phyloP scores from a whole-genome alignment of 35 echinoderm and acorn worm species.

The Ophiothrix spiculata region DNA sequence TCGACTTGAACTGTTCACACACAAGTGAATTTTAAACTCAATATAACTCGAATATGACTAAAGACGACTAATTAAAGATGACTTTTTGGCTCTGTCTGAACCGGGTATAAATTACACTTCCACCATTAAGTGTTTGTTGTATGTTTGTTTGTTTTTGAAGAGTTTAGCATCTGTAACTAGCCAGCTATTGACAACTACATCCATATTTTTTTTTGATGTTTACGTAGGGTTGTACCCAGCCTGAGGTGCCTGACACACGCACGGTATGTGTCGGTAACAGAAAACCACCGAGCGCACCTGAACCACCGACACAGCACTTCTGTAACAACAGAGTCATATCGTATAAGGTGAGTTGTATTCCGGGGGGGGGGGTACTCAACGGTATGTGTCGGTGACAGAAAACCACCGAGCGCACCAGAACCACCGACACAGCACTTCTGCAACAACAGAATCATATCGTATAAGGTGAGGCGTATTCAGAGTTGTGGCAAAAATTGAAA shows the following conservation, averaged over 20 bases:
- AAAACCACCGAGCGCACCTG: neutral
- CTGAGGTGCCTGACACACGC: neutral
- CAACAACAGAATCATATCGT: conserved; percentile 85
- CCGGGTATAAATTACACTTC: too few relatives aligned
- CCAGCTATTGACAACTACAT: too few relatives aligned
- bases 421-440: conserved; percentile 49
- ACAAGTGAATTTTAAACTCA: too few relatives aligned
- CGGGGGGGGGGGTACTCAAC: too few relatives aligned
- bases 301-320: conserved; percentile 41
- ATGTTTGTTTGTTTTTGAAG: too few relatives aligned
- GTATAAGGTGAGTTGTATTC: conserved; percentile 90
- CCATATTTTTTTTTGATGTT: neutral
- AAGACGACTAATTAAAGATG: too few relatives aligned
- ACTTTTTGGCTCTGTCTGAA: too few relatives aligned
- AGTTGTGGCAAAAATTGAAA: too few relatives aligned
- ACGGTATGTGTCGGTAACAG: neutral
- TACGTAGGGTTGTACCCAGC: neutral
- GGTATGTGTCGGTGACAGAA: neutral
- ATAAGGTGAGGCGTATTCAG: conserved; percentile 94
- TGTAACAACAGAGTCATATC: conserved; percentile 84
- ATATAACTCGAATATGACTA: too few relatives aligned
- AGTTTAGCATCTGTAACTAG: too few relatives aligned
- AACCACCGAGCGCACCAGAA: neutral
- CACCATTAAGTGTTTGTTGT: too few relatives aligned
- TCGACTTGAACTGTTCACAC: too few relatives aligned